phyloP scores from a whole-genome alignment of 2,113 vertebrate species.

The Dissostichus mawsoni region DNA sequence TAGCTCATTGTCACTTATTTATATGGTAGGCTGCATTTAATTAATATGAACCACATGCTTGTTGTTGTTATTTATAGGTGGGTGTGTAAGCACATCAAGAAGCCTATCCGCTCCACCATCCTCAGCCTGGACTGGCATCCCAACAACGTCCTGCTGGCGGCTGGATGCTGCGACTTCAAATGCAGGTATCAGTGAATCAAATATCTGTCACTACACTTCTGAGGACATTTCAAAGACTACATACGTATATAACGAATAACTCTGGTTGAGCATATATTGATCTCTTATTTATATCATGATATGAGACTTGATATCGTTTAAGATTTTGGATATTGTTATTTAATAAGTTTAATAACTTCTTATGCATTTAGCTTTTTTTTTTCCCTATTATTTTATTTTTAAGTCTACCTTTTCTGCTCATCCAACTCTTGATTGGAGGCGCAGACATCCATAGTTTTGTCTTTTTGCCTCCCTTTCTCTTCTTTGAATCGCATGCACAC shows the following conservation, averaged over 20 bases:
- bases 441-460: too few species aligned
- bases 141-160: constrained; percentile 94
- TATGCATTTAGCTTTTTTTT: not conserved
- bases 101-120: constrained; percentile 96
- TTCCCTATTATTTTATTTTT: too few species aligned
- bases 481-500: too few species aligned
- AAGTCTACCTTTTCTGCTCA: not conserved
- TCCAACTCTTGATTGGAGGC: too few species aligned
- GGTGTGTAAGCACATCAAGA: constrained; percentile 99
- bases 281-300: too few species aligned
- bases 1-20: not conserved
- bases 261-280: too few species aligned
- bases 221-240: not conserved
- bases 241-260: not conserved
- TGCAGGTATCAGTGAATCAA: constrained; percentile 85
- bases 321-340: too few species aligned
- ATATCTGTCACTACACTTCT: not conserved
- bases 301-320: too few species aligned
- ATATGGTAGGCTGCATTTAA: not conserved
- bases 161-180: constrained; percentile 97
- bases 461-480: too few species aligned
- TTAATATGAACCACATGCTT: not conserved
- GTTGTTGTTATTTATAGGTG: constrained; percentile 84
- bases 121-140: constrained; percentile 98
- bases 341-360: too few species aligned